A percentile compares a stretch with the other conserved stretches of the same genome.
phyloP scores from a whole-genome alignment of 2,797 vertebrate species.

The Masticophis lateralis region DNA sequence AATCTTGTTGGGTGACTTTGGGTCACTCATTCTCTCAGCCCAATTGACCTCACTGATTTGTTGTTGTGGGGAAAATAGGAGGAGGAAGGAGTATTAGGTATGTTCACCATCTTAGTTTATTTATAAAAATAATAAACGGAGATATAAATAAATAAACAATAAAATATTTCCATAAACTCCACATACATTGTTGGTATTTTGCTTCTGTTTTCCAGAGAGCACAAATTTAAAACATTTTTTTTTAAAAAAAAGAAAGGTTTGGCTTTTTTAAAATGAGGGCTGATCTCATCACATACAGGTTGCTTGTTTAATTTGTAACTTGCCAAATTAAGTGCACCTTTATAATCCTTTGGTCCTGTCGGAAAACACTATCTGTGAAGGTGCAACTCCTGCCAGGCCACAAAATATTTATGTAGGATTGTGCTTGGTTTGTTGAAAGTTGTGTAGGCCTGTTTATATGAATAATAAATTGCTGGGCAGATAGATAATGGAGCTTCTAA shows the following conservation, averaged over 20 bases:
- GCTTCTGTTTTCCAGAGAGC: background rate
- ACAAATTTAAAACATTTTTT: background rate
- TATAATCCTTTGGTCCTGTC: background rate
- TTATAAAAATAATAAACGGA: background rate
- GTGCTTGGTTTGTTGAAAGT: too few species aligned
- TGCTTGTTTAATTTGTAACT: background rate
- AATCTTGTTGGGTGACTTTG: background rate
- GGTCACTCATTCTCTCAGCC: too few species aligned
- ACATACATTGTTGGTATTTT: background rate
- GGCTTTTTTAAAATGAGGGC: background rate
- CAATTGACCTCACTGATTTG: background rate
- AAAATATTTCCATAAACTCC: background rate
- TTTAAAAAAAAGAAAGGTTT: background rate
- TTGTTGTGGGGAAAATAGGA: background rate
- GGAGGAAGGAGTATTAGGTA: background rate
- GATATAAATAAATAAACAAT: background rate
- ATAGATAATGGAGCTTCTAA: background rate
- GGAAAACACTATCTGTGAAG: background rate
- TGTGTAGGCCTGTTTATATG: background rate
- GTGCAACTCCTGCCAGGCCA: background rate
- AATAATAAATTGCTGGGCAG: background rate
- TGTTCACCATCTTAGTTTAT: background rate
- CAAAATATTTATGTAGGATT: background rate
- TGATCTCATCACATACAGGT: background rate
- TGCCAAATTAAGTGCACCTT: background rate